A percentile compares a stretch with the other conserved stretches of the same genome.
Conservation (phyloP, 2,797 vertebrate species). For the Cephalopachus bancanus region DNA sequence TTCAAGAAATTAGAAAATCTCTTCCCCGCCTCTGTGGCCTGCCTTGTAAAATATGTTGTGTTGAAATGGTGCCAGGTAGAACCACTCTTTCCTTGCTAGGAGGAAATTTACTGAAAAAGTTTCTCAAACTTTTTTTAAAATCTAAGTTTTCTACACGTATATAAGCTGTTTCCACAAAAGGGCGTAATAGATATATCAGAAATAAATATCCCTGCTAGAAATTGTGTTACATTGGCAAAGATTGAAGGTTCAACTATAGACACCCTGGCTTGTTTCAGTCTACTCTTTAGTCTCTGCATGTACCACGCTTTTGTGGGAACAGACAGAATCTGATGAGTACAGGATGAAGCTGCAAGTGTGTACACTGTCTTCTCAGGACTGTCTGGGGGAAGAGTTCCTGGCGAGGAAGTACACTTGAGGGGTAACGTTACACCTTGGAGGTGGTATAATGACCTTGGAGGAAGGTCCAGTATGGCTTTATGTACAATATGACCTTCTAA, state of each 20-base stretch:
- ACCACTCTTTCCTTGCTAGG: constrained; percentile 75
- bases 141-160: constrained; percentile 29
- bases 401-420: not conserved
- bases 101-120: constrained; percentile 71
- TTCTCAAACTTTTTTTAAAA: constrained; percentile 49
- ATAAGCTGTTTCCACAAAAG: not conserved
- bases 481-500: not conserved
- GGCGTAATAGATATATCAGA: not conserved
- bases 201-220: constrained; percentile 17
- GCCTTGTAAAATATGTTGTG: constrained; percentile 72
- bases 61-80: constrained; percentile 45
- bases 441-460: not conserved
- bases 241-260: not conserved
- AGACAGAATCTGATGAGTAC: not conserved
- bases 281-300: no score
- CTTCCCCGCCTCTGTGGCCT: constrained; percentile 60
- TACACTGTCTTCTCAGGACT: not conserved
- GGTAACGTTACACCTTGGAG: not conserved
- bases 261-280: not conserved
- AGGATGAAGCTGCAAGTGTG: not conserved
- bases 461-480: not conserved
- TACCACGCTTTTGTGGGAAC: not conserved
- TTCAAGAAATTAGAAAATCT: constrained; percentile 73
- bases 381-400: not conserved
- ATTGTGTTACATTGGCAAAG: not conserved